phyloP scores from a whole-genome alignment of 2,888 invertebrate genomes.

The Hirtodrosophila cameraria region DNA sequence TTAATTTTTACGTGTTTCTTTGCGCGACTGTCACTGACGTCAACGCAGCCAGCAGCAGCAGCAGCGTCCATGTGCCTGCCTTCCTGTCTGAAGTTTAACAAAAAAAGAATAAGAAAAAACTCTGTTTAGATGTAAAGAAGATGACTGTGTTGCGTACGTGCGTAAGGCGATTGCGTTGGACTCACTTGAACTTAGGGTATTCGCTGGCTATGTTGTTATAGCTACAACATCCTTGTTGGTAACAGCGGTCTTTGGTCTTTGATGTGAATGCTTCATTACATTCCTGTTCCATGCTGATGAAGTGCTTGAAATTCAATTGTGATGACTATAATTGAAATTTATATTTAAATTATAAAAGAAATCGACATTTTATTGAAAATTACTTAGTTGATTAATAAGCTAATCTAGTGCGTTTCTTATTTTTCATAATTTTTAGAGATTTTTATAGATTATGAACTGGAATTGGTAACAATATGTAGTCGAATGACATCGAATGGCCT shows the following conservation, averaged over 20 bases:
- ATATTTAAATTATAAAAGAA: conserved; percentile 4
- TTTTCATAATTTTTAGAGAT: no score
- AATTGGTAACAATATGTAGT: no score
- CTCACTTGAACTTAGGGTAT: conserved; percentile 52
- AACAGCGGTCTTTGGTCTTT: conserved; percentile 39
- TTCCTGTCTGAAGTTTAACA: conserved; percentile 49
- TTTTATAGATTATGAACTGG: no score
- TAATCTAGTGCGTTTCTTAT: no score
- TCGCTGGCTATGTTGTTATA: conserved; percentile 15
- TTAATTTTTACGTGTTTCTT: conserved; percentile 74
- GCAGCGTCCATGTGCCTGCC: conserved; percentile 43
- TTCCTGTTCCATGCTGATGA: conserved; percentile 28
- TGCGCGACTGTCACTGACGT: conserved; percentile 37
- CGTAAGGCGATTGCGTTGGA: conserved; percentile 72
- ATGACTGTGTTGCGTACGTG: conserved; percentile 75
- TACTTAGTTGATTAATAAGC: no score
- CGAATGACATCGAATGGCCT: no score
- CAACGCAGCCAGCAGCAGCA: no score
- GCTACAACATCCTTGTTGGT: conserved; percentile 52
- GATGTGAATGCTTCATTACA: conserved; percentile 55
- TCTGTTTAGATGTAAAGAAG: conserved; percentile 55
- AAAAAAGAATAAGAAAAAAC: conserved; percentile 18
- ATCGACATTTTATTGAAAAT: neutral
- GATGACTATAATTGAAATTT: conserved; percentile 16
- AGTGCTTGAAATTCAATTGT: conserved; percentile 23